Percentiles rank a stretch among this genome's conserved stretches.
Conservation (phyloP, 2,113 vertebrate genomes). For the Alouatta palliata region DNA sequence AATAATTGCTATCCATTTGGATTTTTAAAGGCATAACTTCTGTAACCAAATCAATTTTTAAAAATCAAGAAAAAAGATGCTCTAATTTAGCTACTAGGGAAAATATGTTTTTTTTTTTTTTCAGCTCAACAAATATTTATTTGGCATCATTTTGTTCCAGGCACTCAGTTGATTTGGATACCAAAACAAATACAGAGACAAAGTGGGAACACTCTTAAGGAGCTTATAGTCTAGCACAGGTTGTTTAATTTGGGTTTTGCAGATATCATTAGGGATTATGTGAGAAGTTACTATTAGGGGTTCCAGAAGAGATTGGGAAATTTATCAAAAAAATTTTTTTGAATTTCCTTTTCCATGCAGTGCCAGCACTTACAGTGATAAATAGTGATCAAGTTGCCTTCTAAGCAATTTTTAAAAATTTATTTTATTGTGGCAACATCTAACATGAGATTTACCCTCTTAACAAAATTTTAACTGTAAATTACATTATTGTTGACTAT, state of each 20-base stretch:
- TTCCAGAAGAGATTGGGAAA: background rate
- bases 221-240: background rate
- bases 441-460: background rate
- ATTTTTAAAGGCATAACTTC: conserved; percentile 31
- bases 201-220: background rate
- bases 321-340: background rate
- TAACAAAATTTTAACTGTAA: background rate
- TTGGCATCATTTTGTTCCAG: background rate
- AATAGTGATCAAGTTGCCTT: background rate
- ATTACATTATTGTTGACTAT: background rate
- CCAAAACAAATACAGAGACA: background rate
- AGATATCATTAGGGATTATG: background rate
- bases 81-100: background rate
- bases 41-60: conserved; percentile 7
- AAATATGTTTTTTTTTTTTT: background rate
- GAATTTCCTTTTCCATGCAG: background rate
- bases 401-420: background rate
- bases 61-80: background rate
- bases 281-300: background rate
- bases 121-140: background rate
- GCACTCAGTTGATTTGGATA: background rate
- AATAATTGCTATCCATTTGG: background rate
- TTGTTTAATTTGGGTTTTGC: background rate
- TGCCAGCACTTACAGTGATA: background rate
- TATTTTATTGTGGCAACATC: background rate